Evolutionary conservation across 2,113 vertebrate species (phyloP).

Genomic region (Cyanocitta stelleri): DNA sequence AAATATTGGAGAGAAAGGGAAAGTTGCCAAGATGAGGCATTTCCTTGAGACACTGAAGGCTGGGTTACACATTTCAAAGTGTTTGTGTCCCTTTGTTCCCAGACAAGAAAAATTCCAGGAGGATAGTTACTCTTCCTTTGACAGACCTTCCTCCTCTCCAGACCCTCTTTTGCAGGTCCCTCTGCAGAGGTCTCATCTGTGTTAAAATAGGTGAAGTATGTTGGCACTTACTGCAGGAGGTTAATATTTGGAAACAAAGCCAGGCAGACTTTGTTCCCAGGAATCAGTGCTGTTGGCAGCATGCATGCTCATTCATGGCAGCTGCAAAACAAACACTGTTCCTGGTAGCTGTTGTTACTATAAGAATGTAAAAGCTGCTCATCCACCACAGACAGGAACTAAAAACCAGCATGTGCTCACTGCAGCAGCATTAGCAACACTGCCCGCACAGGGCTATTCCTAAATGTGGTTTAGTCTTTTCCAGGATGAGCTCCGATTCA

Average conservation of each 20-base stretch:
- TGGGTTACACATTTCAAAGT: not conserved
- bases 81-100: not conserved
- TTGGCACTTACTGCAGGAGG: not conserved
- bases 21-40: not conserved
- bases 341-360: not conserved
- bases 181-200: not conserved
- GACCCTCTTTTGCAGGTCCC: not conserved
- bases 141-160: not conserved
- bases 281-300: not conserved
- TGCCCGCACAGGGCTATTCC: not conserved
- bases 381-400: not conserved
- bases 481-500: not conserved
- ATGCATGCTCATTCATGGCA: not conserved
- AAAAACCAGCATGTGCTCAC: not conserved
- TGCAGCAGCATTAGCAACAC: not conserved
- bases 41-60: not conserved
- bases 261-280: conserved; percentile 3
- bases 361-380: not conserved
- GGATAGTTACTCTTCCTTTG: not conserved
- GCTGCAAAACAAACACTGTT: conserved; percentile 8
- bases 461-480: not conserved
- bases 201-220: not conserved
- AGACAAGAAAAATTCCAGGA: not conserved
- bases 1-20: not conserved
- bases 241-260: conserved; percentile 20